phyloP scores from a whole-genome alignment of 2,888 invertebrate species.

The Nemapogon koenigi region DNA sequence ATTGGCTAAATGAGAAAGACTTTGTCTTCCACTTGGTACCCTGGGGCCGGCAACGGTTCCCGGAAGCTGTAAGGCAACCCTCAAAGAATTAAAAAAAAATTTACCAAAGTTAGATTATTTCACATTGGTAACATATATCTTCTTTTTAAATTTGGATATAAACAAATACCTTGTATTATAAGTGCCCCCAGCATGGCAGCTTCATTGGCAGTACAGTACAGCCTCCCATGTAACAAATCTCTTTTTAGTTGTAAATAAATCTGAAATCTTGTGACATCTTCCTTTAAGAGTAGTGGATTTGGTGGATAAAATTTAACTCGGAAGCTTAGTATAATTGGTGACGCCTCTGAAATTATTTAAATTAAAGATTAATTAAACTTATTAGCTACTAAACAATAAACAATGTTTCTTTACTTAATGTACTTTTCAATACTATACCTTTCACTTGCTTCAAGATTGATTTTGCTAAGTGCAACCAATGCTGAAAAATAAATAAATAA shows the following conservation, averaged over 20 bases:
- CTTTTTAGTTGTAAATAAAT: conserved; percentile 92
- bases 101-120: background rate
- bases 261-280: conserved; percentile 94
- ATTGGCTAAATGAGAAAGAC: too few species aligned
- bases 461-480: conserved; percentile 93
- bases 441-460: conserved; percentile 91
- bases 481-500: conserved; percentile 66
- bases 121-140: background rate
- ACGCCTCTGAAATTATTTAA: conserved; percentile 74
- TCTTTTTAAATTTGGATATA: background rate
- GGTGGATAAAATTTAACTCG: conserved; percentile 98
- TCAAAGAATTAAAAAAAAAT: conserved; percentile 1
- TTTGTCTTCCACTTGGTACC: too few species aligned
- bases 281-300: conserved; percentile 90
- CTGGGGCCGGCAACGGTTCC: too few species aligned
- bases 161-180: conserved; percentile 88
- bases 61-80: too few species aligned
- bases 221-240: conserved; percentile 92
- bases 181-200: conserved; percentile 90
- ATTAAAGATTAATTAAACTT: background rate
- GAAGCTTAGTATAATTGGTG: conserved; percentile 92
- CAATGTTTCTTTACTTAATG: background rate
- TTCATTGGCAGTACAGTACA: conserved; percentile 90
- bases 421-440: conserved; percentile 62
- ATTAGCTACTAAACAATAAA: background rate